Evolutionary conservation across 2,113 vertebrate genomes (phyloP).

Genomic region (Actenoides lindsayi): DNA sequence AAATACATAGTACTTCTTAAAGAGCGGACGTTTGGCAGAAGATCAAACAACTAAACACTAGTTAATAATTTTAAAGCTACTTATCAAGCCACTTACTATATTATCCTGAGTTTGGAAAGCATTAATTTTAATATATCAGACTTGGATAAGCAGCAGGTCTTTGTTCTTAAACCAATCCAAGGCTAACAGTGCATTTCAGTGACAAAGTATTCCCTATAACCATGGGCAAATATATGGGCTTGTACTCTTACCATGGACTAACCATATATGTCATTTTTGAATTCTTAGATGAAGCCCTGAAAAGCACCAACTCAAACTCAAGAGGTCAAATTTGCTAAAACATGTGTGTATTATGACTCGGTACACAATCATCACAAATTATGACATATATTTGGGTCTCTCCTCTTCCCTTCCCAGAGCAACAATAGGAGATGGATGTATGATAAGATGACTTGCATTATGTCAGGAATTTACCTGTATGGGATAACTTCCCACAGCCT

Average conservation of each 20-base stretch:
- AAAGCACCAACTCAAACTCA: neutral
- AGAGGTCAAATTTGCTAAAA: neutral
- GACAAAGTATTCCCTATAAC: neutral
- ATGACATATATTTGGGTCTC: neutral
- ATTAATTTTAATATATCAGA: neutral
- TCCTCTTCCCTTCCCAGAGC: neutral
- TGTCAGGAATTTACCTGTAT: neutral
- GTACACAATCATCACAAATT: neutral
- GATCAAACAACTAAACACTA: neutral
- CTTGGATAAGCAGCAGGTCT: neutral
- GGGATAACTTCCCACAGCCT: neutral
- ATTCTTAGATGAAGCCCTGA: neutral
- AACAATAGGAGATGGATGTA: accelerated
- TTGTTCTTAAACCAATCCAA: neutral
- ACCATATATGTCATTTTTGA: neutral
- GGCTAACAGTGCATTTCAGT: neutral
- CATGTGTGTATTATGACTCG: neutral
- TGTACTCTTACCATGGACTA: neutral
- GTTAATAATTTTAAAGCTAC: neutral
- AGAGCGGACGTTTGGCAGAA: neutral
- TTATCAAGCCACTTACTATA: neutral
- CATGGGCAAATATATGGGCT: neutral
- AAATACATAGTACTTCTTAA: neutral
- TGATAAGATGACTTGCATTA: neutral
- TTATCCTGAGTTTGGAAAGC: neutral